A percentile compares a stretch with the other conserved stretches of the same genome.
Conservation (phyloP, 2,113 vertebrate species). For the Brachypodius melanocephalos region DNA sequence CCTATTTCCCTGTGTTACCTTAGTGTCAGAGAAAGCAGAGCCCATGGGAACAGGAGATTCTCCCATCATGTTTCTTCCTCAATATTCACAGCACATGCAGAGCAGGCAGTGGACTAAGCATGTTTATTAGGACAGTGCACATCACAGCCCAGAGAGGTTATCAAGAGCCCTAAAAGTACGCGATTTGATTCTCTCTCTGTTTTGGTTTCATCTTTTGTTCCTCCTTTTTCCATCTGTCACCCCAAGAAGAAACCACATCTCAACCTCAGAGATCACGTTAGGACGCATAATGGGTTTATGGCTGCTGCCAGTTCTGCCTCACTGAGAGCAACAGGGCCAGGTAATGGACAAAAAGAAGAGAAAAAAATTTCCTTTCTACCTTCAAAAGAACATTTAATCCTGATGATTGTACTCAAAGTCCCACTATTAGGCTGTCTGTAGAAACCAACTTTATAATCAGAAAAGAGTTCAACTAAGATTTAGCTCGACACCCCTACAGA, state of each 20-base stretch:
- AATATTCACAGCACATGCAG: fast-evolving
- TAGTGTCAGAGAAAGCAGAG: neutral
- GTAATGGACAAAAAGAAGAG: neutral
- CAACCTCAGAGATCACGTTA: neutral
- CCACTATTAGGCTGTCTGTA: neutral
- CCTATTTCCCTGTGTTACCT: neutral
- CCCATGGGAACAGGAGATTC: neutral
- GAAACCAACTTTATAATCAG: neutral
- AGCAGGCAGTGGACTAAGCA: neutral
- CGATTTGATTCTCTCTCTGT: neutral
- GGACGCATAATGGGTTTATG: neutral
- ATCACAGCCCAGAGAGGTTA: neutral
- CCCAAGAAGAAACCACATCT: neutral
- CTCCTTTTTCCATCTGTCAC: neutral
- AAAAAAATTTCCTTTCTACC: neutral
- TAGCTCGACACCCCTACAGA: neutral
- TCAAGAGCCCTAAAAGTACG: fast-evolving
- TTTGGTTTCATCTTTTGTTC: neutral
- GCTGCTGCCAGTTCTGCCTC: neutral
- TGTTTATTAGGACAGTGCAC: neutral
- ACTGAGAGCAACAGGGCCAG: neutral
- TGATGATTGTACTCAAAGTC: neutral
- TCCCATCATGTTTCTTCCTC: neutral
- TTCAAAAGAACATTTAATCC: neutral
- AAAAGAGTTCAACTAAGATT: neutral